phyloP scores from a whole-genome alignment of 2,113 vertebrate species.

The Ranitomeya variabilis region DNA sequence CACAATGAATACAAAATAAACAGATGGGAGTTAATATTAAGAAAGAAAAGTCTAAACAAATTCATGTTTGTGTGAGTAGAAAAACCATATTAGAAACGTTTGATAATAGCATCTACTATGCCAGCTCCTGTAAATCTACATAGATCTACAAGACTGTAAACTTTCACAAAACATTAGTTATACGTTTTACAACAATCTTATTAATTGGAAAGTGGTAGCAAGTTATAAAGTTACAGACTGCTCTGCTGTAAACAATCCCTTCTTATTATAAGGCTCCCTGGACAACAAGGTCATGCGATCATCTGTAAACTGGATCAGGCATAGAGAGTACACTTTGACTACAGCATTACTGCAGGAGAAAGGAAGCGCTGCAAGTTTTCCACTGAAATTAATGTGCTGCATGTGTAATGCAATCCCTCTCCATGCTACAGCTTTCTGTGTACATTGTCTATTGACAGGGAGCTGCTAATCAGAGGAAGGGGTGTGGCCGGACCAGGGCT shows the following conservation, averaged over 20 bases:
- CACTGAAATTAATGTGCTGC: not conserved
- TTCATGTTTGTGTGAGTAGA: not conserved
- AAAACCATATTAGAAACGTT: not conserved
- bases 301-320: not conserved
- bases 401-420: too few relatives aligned
- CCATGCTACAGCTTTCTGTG: too few relatives aligned
- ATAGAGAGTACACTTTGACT: not conserved
- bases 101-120: not conserved
- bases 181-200: not conserved
- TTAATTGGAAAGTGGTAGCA: not conserved
- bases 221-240: not conserved
- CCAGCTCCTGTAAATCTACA: not conserved
- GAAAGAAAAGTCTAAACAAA: not conserved
- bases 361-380: not conserved
- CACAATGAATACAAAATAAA: conserved; percentile 14
- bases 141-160: not conserved
- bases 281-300: not conserved
- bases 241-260: not conserved
- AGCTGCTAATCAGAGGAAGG: too few relatives aligned
- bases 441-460: too few relatives aligned
- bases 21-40: not conserved
- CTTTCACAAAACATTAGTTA: not conserved
- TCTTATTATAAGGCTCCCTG: not conserved
- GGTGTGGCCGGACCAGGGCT: too few relatives aligned
- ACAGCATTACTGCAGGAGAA: not conserved